Conservation (phyloP, 2,797 vertebrate genomes). For the Eulemur coronatus region DNA sequence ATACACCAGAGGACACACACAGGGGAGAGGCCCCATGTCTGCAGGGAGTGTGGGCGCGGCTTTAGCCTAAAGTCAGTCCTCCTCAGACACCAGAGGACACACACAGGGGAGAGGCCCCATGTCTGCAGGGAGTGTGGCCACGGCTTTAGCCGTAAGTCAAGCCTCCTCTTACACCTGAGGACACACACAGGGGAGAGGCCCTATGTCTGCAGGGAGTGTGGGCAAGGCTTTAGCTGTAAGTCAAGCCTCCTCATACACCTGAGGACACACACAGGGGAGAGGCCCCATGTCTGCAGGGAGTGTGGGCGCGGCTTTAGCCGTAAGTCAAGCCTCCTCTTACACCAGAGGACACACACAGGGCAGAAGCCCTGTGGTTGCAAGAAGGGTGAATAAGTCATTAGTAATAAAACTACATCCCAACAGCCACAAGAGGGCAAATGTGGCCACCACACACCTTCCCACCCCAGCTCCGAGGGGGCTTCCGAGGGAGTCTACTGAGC, state of each 20-base stretch:
- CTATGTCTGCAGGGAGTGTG: slow-evolving; percentile 25
- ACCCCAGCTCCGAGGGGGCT: background rate
- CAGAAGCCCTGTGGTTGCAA: slow-evolving; percentile 48
- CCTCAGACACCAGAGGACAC: background rate
- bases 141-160: fast-evolving
- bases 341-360: slow-evolving; percentile 27
- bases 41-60: background rate
- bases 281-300: background rate
- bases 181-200: slow-evolving; percentile 52
- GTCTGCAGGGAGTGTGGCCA: background rate
- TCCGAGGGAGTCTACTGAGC: background rate
- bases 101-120: slow-evolving; percentile 45
- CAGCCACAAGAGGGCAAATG: background rate
- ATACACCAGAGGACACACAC: background rate
- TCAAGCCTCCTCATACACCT: fast-evolving
- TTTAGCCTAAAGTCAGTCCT: fast-evolving
- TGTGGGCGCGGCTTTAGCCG: background rate
- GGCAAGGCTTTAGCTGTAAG: fast-evolving
- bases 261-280: slow-evolving; percentile 50
- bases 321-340: background rate
- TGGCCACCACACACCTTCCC: background rate
- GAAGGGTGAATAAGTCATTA: background rate
- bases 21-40: background rate
- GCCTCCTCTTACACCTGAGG: background rate
- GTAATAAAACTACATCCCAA: background rate